A percentile compares a stretch with the other conserved stretches of the same genome.
phyloP scores from a whole-genome alignment of 2,888 invertebrate genomes.

The Cephus nigrinus region DNA sequence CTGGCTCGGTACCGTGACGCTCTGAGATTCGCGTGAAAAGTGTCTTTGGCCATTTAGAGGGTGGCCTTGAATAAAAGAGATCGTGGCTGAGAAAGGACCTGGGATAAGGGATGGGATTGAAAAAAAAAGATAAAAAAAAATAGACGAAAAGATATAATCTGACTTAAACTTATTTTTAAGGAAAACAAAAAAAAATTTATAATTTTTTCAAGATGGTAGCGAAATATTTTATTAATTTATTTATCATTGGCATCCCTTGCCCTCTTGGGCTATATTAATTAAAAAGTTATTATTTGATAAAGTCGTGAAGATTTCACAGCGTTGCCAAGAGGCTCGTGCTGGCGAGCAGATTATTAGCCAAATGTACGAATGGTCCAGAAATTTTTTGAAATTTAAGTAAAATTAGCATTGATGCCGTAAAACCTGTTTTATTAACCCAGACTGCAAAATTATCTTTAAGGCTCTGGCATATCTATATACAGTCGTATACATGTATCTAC shows the following conservation, averaged over 20 bases:
- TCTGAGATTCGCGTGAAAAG: too few relatives aligned
- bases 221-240: neutral
- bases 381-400: neutral
- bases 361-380: neutral
- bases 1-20: neutral
- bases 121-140: neutral
- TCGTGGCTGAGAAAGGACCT: too few relatives aligned
- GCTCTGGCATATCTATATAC: neutral
- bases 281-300: conserved; percentile 17
- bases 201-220: neutral
- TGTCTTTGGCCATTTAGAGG: too few relatives aligned
- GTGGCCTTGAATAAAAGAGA: too few relatives aligned
- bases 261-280: neutral
- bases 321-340: too few relatives aligned
- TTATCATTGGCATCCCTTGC: neutral
- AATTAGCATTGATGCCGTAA: neutral
- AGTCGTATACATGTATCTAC: neutral
- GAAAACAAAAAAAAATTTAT: neutral
- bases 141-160: neutral
- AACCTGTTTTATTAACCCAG: neutral
- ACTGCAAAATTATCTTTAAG: neutral
- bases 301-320: conserved; percentile 10
- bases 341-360: neutral
- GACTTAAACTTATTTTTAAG: neutral
- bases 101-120: neutral